These are phyloP conservation scores for Podarcis muralis DNA, from an alignment of 2,113 vertebrate species.

Conservation along the genomic window DNA sequence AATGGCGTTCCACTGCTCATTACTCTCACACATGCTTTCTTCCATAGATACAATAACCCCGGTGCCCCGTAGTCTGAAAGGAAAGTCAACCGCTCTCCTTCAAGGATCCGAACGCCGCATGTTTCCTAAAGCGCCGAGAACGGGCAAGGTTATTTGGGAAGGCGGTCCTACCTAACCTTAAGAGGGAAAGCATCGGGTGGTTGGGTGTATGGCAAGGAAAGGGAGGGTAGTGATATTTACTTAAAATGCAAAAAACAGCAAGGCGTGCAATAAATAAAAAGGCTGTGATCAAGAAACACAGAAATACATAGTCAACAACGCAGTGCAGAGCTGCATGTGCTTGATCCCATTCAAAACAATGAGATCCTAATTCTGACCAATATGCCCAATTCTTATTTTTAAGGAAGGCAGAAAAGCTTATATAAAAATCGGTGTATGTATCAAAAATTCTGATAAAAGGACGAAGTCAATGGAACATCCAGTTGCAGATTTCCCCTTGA, in stretches of 20 bases:
- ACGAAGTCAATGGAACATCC: not conserved
- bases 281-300: not conserved
- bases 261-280: not conserved
- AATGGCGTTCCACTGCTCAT: conserved; percentile 92
- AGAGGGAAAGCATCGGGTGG: too few relatives aligned
- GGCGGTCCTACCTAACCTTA: not conserved
- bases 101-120: not conserved
- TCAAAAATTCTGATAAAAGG: not conserved
- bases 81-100: conserved; percentile 32
- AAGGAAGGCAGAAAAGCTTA: not conserved
- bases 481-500: not conserved
- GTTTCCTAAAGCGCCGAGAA: conserved; percentile 33
- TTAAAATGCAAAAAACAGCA: too few relatives aligned
- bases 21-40: conserved; percentile 90
- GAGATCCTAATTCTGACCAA: not conserved
- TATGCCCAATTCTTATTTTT: not conserved
- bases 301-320: not conserved
- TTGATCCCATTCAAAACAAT: not conserved
- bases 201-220: too few relatives aligned
- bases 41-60: conserved; percentile 95
- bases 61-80: conserved; percentile 78
- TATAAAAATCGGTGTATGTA: not conserved
- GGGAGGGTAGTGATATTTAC: not conserved
- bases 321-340: too few relatives aligned
- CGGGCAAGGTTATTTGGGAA: conserved; percentile 24